phyloP scores from a whole-genome alignment of 2,797 vertebrate genomes.

The Austrolebias charrua region DNA sequence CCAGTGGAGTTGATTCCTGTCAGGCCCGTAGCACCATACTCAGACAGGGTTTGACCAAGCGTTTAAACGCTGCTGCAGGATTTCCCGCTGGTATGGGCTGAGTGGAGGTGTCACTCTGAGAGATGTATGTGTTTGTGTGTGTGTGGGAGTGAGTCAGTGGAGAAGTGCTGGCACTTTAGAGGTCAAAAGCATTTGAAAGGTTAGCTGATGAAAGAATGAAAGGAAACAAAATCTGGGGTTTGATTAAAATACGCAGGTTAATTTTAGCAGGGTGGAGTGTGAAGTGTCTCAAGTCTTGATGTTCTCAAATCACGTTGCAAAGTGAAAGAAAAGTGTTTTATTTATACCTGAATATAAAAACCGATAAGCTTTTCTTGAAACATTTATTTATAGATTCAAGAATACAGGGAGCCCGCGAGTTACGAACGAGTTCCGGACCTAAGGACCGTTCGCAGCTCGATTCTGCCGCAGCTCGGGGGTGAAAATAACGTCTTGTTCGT shows the following conservation, averaged over 20 bases:
- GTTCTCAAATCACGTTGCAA: not conserved
- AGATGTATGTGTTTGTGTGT: conserved; percentile 25
- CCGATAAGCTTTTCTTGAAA: not conserved
- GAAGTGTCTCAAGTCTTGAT: not conserved
- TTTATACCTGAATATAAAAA: not conserved
- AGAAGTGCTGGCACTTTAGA: conserved; percentile 40
- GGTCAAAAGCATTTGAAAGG: conserved; percentile 38
- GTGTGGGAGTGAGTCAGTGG: conserved; percentile 7
- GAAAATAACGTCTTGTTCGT: too few species aligned
- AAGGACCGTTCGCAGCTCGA: too few species aligned
- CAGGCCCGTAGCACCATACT: conserved; percentile 57
- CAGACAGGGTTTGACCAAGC: conserved; percentile 69
- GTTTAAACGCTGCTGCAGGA: conserved; percentile 69
- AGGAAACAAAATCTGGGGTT: conserved; percentile 18
- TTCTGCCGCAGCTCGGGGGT: too few species aligned
- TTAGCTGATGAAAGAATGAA: conserved; percentile 26
- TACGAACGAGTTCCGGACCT: too few species aligned
- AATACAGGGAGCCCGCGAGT: too few species aligned
- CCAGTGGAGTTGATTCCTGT: conserved; percentile 67
- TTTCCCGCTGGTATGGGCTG: conserved; percentile 58
- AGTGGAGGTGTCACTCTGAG: conserved; percentile 65
- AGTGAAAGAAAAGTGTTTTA: not conserved
- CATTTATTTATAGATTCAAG: too few species aligned
- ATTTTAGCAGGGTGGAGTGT: conserved; percentile 2
- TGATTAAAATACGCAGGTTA: conserved; percentile 41